Conservation (phyloP, 2,113 vertebrate genomes). For the Trematocara stigmaticum region DNA sequence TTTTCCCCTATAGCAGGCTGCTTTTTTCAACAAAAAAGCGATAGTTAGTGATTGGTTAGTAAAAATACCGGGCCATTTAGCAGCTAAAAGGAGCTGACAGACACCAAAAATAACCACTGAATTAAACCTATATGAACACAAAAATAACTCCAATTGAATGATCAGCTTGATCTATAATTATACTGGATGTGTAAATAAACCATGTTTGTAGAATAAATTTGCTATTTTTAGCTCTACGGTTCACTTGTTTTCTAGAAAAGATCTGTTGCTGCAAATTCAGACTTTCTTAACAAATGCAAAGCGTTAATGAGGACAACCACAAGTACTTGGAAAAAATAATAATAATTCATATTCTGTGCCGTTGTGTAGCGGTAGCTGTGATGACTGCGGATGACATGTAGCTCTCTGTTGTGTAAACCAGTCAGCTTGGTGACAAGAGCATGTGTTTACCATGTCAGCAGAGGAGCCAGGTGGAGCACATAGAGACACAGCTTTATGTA, state of each 20-base stretch:
- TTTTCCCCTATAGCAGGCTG: neutral
- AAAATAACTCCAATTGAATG: neutral
- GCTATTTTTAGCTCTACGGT: neutral
- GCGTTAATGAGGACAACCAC: neutral
- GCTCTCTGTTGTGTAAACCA: constrained; percentile 22
- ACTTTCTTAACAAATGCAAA: neutral
- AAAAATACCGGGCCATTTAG: neutral
- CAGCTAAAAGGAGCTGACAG: neutral
- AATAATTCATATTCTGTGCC: neutral
- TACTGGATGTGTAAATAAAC: neutral
- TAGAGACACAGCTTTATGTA: constrained; percentile 3
- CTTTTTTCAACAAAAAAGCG: neutral
- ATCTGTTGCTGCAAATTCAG: neutral
- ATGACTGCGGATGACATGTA: neutral
- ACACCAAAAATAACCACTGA: neutral
- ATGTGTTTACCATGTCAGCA: constrained; percentile 47
- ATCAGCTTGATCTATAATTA: neutral
- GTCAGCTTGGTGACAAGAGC: neutral
- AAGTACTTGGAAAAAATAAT: neutral
- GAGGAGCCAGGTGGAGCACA: constrained; percentile 36
- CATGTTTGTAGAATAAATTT: neutral
- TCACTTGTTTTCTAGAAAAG: neutral
- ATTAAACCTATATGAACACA: neutral
- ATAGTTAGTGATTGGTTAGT: neutral
- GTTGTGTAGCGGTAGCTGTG: neutral